A percentile compares a stretch with the other conserved stretches of the same genome.
Evolutionary conservation across 2,797 vertebrate species (phyloP).

Genomic region (Chelon labrosus): DNA sequence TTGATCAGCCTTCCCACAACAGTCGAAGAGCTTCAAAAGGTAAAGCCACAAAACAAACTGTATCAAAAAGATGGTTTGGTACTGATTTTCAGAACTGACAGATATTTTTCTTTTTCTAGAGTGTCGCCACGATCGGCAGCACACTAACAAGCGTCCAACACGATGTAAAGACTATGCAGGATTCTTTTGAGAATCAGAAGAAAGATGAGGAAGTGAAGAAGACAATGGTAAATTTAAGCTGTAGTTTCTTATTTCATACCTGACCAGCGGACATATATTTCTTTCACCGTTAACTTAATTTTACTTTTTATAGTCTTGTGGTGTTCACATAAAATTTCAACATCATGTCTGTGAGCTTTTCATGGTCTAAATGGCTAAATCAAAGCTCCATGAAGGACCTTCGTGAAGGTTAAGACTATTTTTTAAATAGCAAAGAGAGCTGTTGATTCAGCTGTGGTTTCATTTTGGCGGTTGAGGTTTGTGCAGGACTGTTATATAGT

Average conservation of each 20-base stretch:
- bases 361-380: background rate
- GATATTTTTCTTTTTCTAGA: constrained; percentile 81
- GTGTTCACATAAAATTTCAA: no score
- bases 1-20: constrained; percentile 92
- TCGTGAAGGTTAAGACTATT: no score
- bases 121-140: constrained; percentile 95
- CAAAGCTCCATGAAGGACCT: no score
- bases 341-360: no score
- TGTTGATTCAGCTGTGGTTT: no score
- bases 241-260: background rate
- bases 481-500: no score
- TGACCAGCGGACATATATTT: background rate
- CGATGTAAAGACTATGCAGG: constrained; percentile 92
- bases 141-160: constrained; percentile 95
- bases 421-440: no score
- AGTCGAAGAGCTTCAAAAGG: constrained; percentile 97
- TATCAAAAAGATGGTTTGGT: background rate
- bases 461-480: no score
- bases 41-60: constrained; percentile 52
- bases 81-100: background rate
- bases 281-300: background rate
- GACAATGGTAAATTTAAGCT: constrained; percentile 67
- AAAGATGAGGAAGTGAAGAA: constrained; percentile 82
- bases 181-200: constrained; percentile 88
- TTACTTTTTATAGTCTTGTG: background rate